Conservation (phyloP, 2,888 invertebrate genomes). For the Cataglyphis rosenhaueri region DNA sequence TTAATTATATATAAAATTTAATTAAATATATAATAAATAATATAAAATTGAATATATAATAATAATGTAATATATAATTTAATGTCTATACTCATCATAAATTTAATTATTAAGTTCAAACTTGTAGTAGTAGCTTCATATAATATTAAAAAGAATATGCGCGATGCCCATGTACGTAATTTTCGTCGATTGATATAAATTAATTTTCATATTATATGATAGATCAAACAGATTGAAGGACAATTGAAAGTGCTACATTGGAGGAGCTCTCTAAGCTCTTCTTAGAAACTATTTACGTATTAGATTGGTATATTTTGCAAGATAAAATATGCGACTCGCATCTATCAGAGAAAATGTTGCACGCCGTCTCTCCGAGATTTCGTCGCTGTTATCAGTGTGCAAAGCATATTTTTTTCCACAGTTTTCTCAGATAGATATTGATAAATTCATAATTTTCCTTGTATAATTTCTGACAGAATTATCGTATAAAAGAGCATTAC, state of each 20-base stretch:
- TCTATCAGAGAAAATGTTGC: conserved; percentile 35
- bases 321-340: conserved; percentile 36
- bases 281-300: conserved; percentile 38
- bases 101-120: not conserved
- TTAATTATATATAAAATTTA: not conserved
- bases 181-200: conserved; percentile 43
- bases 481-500: not conserved
- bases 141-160: not conserved
- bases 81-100: not conserved
- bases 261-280: conserved; percentile 36
- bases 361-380: conserved; percentile 30
- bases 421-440: conserved; percentile 7
- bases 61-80: no score
- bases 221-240: conserved; percentile 36
- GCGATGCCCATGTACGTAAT: conserved; percentile 5
- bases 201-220: conserved; percentile 37
- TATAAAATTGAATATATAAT: no score
- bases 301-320: conserved; percentile 43
- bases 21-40: no score
- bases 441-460: not conserved
- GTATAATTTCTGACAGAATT: not conserved
- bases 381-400: conserved; percentile 63
- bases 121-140: not conserved
- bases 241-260: conserved; percentile 48
- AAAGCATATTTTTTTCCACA: conserved; percentile 61